These are phyloP conservation scores for Xestia xanthographa DNA, from an alignment of 2,888 invertebrate genomes.

Conservation along the genomic window DNA sequence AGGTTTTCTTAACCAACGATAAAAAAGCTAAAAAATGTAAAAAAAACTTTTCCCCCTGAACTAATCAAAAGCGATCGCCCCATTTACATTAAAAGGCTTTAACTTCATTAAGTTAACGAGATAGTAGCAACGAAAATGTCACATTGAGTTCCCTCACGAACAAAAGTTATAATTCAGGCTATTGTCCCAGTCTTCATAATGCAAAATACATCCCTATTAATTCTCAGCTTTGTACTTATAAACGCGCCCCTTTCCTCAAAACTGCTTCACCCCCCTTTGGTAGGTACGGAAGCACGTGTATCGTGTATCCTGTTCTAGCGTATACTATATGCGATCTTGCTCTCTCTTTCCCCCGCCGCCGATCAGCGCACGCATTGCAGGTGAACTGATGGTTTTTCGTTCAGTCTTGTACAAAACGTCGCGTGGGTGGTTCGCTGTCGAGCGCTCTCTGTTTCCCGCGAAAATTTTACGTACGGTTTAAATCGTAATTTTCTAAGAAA, in stretches of 20 bases:
- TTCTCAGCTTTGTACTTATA: constrained; percentile 81
- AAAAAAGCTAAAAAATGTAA: constrained; percentile 15
- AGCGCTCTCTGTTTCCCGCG: constrained; percentile 82
- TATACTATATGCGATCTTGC: constrained; percentile 49
- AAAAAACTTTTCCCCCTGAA: constrained; percentile 29
- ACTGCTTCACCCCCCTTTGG: constrained; percentile 81
- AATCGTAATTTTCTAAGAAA: constrained; percentile 60
- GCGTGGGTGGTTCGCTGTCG: constrained; percentile 80
- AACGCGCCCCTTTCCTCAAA: constrained; percentile 86
- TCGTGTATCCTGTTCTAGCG: constrained; percentile 73
- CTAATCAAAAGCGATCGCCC: constrained; percentile 45
- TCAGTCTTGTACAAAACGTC: constrained; percentile 81
- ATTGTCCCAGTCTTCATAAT: constrained; percentile 83
- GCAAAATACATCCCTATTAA: constrained; percentile 85
- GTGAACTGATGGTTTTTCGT: constrained; percentile 77
- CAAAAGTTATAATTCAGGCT: constrained; percentile 80
- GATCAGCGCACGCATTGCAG: constrained; percentile 90
- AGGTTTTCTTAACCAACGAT: not conserved
- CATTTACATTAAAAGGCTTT: constrained; percentile 64
- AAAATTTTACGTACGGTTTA: constrained; percentile 80
- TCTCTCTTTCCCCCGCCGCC: constrained; percentile 76
- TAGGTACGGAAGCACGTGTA: constrained; percentile 86
- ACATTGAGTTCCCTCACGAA: constrained; percentile 77
- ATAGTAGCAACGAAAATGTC: constrained; percentile 74
- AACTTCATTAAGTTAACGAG: constrained; percentile 76